Conservation (phyloP, 2,113 vertebrate species). For the Motacilla alba region DNA sequence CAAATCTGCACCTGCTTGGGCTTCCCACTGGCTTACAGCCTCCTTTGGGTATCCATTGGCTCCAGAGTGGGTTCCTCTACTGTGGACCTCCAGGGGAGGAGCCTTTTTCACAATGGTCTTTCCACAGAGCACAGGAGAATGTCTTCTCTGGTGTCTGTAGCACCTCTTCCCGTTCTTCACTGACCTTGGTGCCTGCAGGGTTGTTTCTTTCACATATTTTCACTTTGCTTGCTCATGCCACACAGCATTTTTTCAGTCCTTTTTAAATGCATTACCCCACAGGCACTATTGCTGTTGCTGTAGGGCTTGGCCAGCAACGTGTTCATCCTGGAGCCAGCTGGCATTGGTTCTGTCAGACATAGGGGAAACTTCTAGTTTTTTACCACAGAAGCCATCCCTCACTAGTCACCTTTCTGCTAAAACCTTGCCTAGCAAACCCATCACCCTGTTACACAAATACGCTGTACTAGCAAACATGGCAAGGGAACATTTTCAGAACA, state of each 20-base stretch:
- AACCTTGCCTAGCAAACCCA: background rate
- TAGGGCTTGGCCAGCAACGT: background rate
- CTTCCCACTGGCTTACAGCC: background rate
- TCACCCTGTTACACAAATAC: background rate
- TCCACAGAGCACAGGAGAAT: background rate
- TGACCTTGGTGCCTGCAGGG: background rate
- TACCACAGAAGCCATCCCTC: background rate
- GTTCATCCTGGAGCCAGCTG: background rate
- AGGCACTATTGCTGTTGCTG: fast-evolving
- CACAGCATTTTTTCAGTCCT: fast-evolving
- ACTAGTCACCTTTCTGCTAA: background rate
- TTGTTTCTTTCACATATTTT: background rate
- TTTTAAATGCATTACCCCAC: background rate
- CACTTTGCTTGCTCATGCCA: background rate
- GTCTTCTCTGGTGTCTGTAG: background rate
- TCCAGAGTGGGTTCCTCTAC: no score
- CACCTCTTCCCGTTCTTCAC: background rate
- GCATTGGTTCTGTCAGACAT: background rate
- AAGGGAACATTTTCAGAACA: background rate
- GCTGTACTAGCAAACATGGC: background rate
- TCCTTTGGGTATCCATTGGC: background rate
- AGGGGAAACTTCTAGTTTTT: background rate
- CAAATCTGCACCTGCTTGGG: background rate
- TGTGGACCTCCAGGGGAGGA: background rate
- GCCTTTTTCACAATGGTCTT: background rate